Evolutionary conservation across 1,140 invertebrate genomes (phyloP), one percentile per base, ranked within the genome.

Genomic region (Pseudobourletiella spinata): DNA sequence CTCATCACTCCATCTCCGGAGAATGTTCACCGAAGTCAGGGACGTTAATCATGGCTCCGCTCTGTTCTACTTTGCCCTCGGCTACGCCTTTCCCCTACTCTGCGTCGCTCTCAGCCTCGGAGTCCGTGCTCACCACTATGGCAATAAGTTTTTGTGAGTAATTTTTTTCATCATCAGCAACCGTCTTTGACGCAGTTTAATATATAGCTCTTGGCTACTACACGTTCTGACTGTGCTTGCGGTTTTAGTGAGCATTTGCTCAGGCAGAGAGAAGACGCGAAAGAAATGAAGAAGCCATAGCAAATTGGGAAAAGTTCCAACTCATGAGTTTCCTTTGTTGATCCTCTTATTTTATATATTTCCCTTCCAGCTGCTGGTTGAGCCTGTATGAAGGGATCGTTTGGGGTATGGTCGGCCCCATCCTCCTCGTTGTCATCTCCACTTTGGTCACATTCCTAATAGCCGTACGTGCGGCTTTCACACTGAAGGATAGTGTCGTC

Each of bases 11-110:
- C 95, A 98, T 77, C 77, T 97, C 15, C 91, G 96, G 72, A 81
- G 94, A 46, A 94, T 96, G 86, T 77, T 98, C 42, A 94, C 91
- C 1, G 94, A 97, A 77, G 87, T 98, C 79, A 80, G 93, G 11
- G 92, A 96, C 74, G 91, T 98, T 16, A 97, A 98, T 78, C 89
- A 95, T 73, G 94, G 92, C 0, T 86, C 86, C 32, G 93, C 96
- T 84, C 82, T 89, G 59, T 92, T 95, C 73, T 97, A 96, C 73
- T 91, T 94, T 71, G 86, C 91, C n/a, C 81, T 93, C 71, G 94
- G 91, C 6, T 98, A 96, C 73, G 92, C 89, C n/a, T 81, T 91
- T 46, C 94, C 94, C 2, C 92, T 92, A 2, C 84, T 97, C 30
- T 84, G 95, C 48, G 89, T 96, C 3, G 89, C 89, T 39, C 77